phyloP scores from a whole-genome alignment of 2,797 vertebrate genomes.

The Trematomus bernacchii region DNA sequence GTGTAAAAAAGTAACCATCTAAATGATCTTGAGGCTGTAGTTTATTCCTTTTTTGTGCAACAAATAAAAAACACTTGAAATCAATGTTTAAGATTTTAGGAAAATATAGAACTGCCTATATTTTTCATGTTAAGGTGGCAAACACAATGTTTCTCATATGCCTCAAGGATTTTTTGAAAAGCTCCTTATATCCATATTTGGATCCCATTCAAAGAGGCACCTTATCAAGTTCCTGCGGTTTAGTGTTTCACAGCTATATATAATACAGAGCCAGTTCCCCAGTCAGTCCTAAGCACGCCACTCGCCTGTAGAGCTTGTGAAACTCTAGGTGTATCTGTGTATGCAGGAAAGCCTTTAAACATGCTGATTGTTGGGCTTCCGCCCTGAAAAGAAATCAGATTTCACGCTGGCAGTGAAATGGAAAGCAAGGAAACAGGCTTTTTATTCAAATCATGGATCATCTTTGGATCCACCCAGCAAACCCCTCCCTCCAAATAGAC shows the following conservation, averaged over 20 bases:
- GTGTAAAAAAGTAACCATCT: neutral
- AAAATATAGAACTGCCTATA: constrained; percentile 1
- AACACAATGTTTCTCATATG: constrained; percentile 18
- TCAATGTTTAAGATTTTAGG: neutral
- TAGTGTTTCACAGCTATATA: constrained; percentile 32
- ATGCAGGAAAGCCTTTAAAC: constrained; percentile 46
- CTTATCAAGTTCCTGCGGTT: constrained; percentile 33
- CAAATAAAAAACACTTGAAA: neutral
- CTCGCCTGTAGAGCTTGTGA: constrained; percentile 34
- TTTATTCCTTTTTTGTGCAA: neutral
- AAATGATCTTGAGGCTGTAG: neutral
- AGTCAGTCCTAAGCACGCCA: constrained; percentile 33
- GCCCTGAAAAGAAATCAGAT: constrained; percentile 58
- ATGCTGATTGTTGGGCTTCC: constrained; percentile 44
- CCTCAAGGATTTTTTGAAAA: constrained; percentile 15
- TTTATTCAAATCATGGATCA: constrained; percentile 74
- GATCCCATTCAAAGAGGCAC: constrained; percentile 28
- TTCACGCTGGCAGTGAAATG: constrained; percentile 51
- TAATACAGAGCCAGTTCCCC: constrained; percentile 28
- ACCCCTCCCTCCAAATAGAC: constrained; percentile 48
- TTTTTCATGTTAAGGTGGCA: neutral
- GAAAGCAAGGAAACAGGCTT: constrained; percentile 43
- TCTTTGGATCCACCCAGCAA: constrained; percentile 45
- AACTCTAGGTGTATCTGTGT: constrained; percentile 38
- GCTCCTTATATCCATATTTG: constrained; percentile 23